phyloP scores from a whole-genome alignment of 2,797 vertebrate species.

The Ibycter americanus region DNA sequence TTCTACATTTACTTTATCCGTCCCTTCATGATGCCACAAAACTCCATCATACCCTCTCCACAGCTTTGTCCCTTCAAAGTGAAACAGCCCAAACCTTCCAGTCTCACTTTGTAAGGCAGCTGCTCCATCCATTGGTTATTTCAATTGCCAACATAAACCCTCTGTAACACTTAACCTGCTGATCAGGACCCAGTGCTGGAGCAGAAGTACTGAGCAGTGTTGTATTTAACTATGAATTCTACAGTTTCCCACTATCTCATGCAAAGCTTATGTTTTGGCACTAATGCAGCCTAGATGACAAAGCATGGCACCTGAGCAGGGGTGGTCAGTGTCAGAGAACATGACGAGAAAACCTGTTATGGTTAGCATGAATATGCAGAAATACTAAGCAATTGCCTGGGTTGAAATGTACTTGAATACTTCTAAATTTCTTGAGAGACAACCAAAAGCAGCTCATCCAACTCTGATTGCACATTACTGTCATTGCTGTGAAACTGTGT shows the following conservation, averaged over 20 bases:
- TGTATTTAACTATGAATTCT: not conserved
- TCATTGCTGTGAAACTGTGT: not conserved
- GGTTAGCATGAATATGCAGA: not conserved
- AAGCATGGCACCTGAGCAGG: not conserved
- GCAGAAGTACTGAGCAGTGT: not conserved
- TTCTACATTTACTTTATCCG: not conserved
- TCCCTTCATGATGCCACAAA: not conserved
- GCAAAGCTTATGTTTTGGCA: not conserved
- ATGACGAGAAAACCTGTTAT: not conserved
- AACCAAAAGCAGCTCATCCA: not conserved
- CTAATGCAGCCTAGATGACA: not conserved
- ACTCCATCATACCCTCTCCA: not conserved
- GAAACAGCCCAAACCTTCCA: not conserved
- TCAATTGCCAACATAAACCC: not conserved
- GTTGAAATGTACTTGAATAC: not conserved
- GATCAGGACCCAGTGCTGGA: not conserved
- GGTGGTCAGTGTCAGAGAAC: not conserved
- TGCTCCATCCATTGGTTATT: not conserved
- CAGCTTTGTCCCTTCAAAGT: not conserved
- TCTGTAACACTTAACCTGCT: not conserved
- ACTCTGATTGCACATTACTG: not conserved
- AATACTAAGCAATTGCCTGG: not conserved
- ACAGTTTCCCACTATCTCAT: not conserved
- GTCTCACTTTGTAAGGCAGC: not conserved
- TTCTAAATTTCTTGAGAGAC: not conserved